phyloP scores from a whole-genome alignment of 2,888 invertebrate genomes.

The Ecliptopera silaceata region DNA sequence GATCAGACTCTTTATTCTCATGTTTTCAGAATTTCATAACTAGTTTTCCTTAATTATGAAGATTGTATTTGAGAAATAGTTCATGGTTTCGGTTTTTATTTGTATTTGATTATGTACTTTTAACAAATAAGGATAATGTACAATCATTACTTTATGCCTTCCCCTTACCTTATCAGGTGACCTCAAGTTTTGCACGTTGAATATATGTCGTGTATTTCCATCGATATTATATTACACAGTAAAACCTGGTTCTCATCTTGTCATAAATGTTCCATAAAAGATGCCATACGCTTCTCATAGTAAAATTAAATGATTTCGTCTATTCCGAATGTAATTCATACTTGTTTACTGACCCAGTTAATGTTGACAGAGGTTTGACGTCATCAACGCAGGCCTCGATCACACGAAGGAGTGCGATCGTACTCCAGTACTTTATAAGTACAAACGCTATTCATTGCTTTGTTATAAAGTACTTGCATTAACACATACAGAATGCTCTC shows the following conservation, averaged over 20 bases:
- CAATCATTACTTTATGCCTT: background rate
- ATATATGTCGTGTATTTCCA: background rate
- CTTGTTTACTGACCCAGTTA: slow-evolving; percentile 76
- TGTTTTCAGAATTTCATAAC: background rate
- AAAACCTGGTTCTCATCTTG: slow-evolving; percentile 6
- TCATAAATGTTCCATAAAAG: slow-evolving; percentile 19
- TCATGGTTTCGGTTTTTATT: background rate
- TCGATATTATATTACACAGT: background rate
- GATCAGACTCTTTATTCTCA: too few species aligned
- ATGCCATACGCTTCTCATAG: slow-evolving; percentile 42
- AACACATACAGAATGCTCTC: too few species aligned
- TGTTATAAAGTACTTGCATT: background rate
- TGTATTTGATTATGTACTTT: background rate
- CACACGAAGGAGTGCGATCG: slow-evolving; percentile 8
- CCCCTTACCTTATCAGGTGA: background rate
- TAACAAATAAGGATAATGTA: background rate
- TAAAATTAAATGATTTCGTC: slow-evolving; percentile 57
- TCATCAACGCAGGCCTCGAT: slow-evolving; percentile 52
- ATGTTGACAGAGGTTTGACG: slow-evolving; percentile 75
- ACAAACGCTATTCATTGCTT: background rate
- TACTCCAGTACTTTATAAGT: slow-evolving; percentile 1
- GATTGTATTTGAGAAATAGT: background rate
- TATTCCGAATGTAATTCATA: slow-evolving; percentile 69
- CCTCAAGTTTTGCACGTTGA: background rate
- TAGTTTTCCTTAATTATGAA: background rate